Base-by-base conservation (phyloP, 2,797 vertebrate genomes). In the Anas bernieri region DNA sequence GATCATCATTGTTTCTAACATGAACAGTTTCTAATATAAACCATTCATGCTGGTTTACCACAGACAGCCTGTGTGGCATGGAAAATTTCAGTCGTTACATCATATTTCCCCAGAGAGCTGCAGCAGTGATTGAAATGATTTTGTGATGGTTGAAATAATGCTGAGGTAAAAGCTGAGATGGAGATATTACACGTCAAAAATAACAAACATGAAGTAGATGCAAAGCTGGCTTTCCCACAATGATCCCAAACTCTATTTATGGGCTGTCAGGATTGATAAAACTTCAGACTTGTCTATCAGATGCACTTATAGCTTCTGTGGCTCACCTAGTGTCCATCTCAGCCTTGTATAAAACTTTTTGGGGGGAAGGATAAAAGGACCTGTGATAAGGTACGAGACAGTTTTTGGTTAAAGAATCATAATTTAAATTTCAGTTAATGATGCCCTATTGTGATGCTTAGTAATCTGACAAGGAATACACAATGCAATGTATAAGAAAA, bases 1-100 rank as follows among this genome's bases (percentile, higher is more conserved):
- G 43, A 81, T 90, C 52, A 87, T 81, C 72, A 50, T 39, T 81
- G n/a, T 75, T 86, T 86, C 62, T 83, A 91, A 90, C 70, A 75
- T 94, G 96, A 96, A 95, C 83, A 94, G 72, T 83, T 94, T 93
- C 45, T 96, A 84, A 81, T 86, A 69, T 76, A 94, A 97, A 94
- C 90, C 73, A 39, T 92, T 75, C 88, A n/a, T 46, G 43, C 74
- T 90, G 33, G 56, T 88, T 93, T 93, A 55, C 79, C 61, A 66
- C 91, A 78, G 88, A 11, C 66, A 63, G 90, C 41, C 72, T 26
- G 23, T 69, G 56, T 0, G 0, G 54, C 89, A 88, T 93, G 94
- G 93, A 97, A 94, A 95, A 92, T 90, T 69, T 94, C 80, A 88
- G 63, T 90, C 70, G 66, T 90, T 86, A 23, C 26, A 67, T 86